These are phyloP conservation scores for Ceriagrion tenellum DNA, from an alignment of 2,888 invertebrate genomes.

Conservation along the genomic window DNA sequence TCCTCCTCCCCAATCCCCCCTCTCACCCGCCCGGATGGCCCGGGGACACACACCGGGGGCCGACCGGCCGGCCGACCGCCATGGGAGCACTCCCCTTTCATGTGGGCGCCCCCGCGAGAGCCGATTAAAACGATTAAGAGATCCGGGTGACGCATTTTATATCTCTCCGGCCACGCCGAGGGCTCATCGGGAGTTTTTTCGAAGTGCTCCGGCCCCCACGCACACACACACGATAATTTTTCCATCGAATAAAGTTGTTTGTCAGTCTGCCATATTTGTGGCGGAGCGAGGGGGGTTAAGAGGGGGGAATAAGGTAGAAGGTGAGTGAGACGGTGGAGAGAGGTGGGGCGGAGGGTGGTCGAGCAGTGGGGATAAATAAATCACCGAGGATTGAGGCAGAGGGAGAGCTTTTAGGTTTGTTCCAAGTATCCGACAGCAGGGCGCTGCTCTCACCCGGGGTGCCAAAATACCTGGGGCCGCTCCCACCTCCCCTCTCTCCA, in stretches of 20 bases:
- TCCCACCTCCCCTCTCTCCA: not conserved
- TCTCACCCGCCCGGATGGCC: not conserved
- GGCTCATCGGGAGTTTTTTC: conserved; percentile 9
- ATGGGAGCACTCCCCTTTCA: not conserved
- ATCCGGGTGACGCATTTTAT: conserved; percentile 31
- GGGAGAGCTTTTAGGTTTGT: conserved; percentile 27
- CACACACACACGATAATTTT: not conserved
- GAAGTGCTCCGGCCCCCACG: conserved; percentile 3
- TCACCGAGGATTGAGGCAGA: conserved; percentile 26
- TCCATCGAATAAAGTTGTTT: not conserved
- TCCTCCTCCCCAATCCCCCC: not conserved
- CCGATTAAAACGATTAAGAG: conserved; percentile 39
- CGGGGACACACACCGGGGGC: not conserved
- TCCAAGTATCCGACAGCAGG: conserved; percentile 25
- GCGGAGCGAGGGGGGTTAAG: not conserved
- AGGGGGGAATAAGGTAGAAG: not conserved
- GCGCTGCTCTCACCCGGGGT: conserved; percentile 41
- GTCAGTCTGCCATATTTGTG: conserved; percentile 22
- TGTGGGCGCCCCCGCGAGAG: not conserved
- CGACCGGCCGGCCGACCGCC: not conserved
- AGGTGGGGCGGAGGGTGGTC: not conserved
- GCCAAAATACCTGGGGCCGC: conserved; percentile 41
- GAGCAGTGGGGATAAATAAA: conserved; percentile 31
- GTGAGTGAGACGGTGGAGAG: not conserved
- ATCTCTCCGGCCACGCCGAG: not conserved